phyloP scores from a whole-genome alignment of 1,140 invertebrate species.

The Helicoverpa zea region DNA sequence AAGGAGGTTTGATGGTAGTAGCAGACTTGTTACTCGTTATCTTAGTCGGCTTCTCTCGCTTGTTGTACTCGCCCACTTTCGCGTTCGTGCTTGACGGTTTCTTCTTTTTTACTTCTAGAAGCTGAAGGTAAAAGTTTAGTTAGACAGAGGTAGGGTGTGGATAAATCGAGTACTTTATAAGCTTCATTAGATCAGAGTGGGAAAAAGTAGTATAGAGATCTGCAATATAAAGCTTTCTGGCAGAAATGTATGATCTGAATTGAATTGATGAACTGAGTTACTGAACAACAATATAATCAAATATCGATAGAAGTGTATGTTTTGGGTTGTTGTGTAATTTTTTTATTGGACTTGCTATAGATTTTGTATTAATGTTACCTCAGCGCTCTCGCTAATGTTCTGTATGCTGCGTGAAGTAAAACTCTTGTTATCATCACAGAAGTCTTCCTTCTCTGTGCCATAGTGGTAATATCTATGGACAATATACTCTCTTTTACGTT shows the following conservation, averaged over 20 bases:
- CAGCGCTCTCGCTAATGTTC: conserved; percentile 74
- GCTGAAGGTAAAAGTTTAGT: conserved; percentile 45
- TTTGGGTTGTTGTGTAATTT: neutral
- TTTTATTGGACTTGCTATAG: neutral
- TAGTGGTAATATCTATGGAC: conserved; percentile 75
- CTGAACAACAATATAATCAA: no score
- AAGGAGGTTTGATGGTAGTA: conserved; percentile 61
- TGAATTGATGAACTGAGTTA: no score
- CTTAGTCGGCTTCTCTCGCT: conserved; percentile 59
- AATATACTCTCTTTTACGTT: neutral
- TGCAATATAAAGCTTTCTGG: no score
- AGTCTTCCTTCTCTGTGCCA: conserved; percentile 78
- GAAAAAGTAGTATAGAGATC: no score
- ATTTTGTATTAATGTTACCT: conserved; percentile 61
- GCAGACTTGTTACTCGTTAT: conserved; percentile 64
- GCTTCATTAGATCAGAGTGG: no score
- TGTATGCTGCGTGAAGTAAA: conserved; percentile 75
- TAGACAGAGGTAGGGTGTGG: no score
- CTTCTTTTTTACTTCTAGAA: conserved; percentile 72
- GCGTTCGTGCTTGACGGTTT: conserved; percentile 52
- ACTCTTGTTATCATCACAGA: conserved; percentile 87
- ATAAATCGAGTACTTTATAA: no score
- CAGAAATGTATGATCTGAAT: no score
- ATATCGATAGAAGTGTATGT: no score
- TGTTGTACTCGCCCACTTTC: conserved; percentile 52